Percentiles rank a stretch among this genome's conserved stretches.
Conservation (phyloP, 2,888 invertebrate genomes). For the Eilema griseolum region DNA sequence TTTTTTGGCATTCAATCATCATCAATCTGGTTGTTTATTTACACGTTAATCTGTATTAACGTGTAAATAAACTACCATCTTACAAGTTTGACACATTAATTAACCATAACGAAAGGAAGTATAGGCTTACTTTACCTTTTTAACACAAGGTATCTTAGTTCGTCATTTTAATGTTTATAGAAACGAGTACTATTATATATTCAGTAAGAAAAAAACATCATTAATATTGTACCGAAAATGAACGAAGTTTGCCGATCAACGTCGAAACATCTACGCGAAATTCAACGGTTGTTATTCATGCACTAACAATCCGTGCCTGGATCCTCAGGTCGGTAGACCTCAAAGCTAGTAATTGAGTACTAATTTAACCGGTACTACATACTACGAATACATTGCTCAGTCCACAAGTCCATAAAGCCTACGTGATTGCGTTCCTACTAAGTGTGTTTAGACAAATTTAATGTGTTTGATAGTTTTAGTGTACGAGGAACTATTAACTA, state of each 20-base stretch:
- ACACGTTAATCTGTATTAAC: neutral
- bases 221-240: neutral
- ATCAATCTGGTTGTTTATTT: neutral
- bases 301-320: neutral
- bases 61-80: neutral
- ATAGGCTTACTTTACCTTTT: neutral
- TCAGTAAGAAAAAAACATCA: neutral
- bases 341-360: conserved; percentile 8
- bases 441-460: conserved; percentile 1
- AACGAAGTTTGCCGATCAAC: neutral
- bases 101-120: neutral
- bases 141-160: neutral
- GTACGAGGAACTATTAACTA: conserved; percentile 1
- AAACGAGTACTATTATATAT: neutral
- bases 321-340: conserved; percentile 3
- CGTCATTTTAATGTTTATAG: neutral
- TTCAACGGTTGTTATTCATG: neutral
- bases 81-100: neutral
- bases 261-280: neutral
- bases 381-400: neutral
- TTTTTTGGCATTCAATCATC: neutral
- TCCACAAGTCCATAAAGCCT: conserved; percentile 15
- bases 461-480: neutral
- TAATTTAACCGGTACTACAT: neutral
- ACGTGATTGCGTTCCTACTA: conserved; percentile 4